Conservation (phyloP, 2,797 vertebrate genomes). For the Anas flavirostris region DNA sequence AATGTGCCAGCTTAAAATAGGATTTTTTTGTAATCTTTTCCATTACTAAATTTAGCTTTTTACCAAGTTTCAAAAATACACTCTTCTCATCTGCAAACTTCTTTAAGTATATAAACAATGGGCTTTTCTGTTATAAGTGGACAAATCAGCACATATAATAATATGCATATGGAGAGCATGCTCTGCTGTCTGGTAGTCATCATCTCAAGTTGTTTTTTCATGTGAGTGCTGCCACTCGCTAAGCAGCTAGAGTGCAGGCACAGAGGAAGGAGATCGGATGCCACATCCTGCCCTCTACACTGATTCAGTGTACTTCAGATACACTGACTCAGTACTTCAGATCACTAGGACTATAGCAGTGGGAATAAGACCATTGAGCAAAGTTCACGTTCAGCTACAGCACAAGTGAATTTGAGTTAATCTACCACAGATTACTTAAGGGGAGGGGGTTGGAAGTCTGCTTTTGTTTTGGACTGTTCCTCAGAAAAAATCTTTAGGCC, state of each 20-base stretch:
- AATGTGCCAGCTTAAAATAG: not conserved
- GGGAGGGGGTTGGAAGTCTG: not conserved
- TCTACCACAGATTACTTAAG: not conserved
- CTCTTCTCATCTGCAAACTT: not conserved
- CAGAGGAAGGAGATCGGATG: not conserved
- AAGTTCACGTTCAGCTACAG: not conserved
- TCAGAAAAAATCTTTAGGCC: not conserved
- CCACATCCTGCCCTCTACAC: not conserved
- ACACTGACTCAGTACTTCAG: not conserved
- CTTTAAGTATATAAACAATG: not conserved
- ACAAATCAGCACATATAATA: not conserved
- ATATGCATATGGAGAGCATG: too few relatives aligned
- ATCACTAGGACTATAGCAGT: fast-evolving
- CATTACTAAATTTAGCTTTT: not conserved
- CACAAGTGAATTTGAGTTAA: not conserved
- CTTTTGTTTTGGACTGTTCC: not conserved
- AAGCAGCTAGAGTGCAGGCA: not conserved
- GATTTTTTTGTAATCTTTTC: not conserved
- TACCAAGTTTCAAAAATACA: not conserved
- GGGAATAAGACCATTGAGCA: not conserved
- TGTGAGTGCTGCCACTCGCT: not conserved
- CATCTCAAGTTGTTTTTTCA: not conserved
- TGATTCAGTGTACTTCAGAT: not conserved
- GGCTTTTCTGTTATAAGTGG: not conserved
- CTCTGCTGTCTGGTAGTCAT: not conserved